A percentile compares a stretch with the other conserved stretches of the same genome.
Evolutionary conservation across 1,140 invertebrate genomes (phyloP).

Genomic region (Drosophila ogumai): DNA sequence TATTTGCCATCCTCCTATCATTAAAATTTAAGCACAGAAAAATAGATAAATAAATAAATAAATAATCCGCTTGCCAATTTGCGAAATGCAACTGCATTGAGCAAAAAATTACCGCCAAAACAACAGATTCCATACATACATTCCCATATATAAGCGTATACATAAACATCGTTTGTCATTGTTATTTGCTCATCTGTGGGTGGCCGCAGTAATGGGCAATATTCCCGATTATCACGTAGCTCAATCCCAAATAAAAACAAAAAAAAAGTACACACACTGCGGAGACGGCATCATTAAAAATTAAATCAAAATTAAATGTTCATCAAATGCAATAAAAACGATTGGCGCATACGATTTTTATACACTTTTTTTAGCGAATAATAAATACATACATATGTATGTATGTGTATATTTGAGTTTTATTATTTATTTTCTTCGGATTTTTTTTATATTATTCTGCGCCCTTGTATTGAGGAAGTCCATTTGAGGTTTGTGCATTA

Average conservation of each 20-base stretch:
- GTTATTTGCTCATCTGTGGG: constrained; percentile 54
- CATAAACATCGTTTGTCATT: constrained; percentile 36
- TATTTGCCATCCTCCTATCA: constrained; percentile 59
- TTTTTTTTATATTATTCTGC: constrained; percentile 3
- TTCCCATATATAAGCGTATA: not conserved
- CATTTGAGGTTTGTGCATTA: constrained; percentile 14
- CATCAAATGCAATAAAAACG: constrained; percentile 76
- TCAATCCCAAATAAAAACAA: constrained; percentile 23
- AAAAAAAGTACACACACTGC: constrained; percentile 8
- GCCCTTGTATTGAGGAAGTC: constrained; percentile 15
- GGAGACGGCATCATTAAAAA: constrained; percentile 62
- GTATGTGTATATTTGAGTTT: constrained; percentile 10
- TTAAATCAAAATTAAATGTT: constrained; percentile 78
- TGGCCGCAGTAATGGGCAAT: constrained; percentile 67
- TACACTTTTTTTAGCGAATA: constrained; percentile 1
- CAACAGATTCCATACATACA: not conserved
- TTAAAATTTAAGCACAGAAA: constrained; percentile 52
- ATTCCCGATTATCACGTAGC: constrained; percentile 72
- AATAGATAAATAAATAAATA: constrained; percentile 58
- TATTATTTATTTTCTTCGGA: constrained; percentile 24
- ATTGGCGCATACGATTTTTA: constrained; percentile 47
- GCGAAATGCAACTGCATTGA: constrained; percentile 45
- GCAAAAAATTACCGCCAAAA: constrained; percentile 12
- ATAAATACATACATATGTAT: not conserved
- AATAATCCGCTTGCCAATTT: constrained; percentile 58